Percentiles rank a stretch among this genome's conserved stretches.
Evolutionary conservation across 2,888 invertebrate genomes (phyloP).

Genomic region (Cecidostiba fungosa): DNA sequence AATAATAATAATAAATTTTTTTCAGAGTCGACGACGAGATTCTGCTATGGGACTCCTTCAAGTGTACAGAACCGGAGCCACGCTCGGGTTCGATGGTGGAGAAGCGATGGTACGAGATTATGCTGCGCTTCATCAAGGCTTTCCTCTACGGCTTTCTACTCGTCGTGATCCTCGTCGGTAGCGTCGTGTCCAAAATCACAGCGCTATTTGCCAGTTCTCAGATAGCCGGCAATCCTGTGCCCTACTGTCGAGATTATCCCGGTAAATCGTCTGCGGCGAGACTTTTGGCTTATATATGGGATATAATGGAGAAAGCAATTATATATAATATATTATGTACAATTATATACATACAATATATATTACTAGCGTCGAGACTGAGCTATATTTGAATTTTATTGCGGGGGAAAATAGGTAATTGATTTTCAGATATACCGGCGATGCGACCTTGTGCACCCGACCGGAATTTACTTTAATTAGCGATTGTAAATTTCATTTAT

Average conservation of each 20-base stretch:
- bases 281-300: background rate
- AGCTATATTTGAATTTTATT: background rate
- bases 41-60: conserved; percentile 91
- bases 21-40: conserved; percentile 76
- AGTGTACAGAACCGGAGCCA: conserved; percentile 86
- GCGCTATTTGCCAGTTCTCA: conserved; percentile 89
- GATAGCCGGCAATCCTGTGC: conserved; percentile 81
- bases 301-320: background rate
- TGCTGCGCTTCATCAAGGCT: conserved; percentile 85
- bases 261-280: conserved; percentile 74
- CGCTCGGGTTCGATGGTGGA: conserved; percentile 86
- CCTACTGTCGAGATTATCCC: conserved; percentile 83
- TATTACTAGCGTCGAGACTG: background rate
- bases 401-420: background rate
- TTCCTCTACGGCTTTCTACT: conserved; percentile 87
- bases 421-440: background rate
- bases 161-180: conserved; percentile 84
- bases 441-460: background rate
- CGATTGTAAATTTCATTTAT: no score
- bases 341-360: no score
- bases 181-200: conserved; percentile 88
- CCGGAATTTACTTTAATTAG: no score
- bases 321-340: background rate
- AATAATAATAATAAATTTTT: background rate
- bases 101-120: conserved; percentile 83